Conservation (phyloP, 53 echinoderm and acorn worm species). For the Echinarachnius parma region DNA sequence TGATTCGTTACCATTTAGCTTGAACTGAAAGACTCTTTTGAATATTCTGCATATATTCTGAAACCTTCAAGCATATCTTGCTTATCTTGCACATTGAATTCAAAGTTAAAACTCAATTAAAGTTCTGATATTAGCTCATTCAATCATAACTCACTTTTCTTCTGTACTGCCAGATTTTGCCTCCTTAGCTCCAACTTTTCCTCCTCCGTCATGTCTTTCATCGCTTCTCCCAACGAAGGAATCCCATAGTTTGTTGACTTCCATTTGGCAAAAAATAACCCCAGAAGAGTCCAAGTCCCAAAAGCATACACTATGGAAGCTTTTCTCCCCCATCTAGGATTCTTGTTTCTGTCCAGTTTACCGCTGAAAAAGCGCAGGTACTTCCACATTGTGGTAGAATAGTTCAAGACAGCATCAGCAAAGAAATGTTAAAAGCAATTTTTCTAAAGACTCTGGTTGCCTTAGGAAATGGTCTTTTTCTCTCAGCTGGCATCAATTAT, state of each 20-base stretch:
- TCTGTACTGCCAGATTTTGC: conserved; percentile 1
- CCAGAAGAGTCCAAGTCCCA: conserved; percentile 58
- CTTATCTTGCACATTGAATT: too few species aligned
- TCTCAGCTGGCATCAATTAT: too few species aligned
- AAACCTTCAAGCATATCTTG: not conserved
- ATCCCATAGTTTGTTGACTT: not conserved
- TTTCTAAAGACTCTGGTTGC: too few species aligned
- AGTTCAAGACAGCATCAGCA: too few species aligned
- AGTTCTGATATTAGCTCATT: too few species aligned
- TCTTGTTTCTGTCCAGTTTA: conserved; percentile 28
- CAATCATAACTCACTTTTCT: conserved; percentile 30
- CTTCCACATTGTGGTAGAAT: conserved; percentile 15
- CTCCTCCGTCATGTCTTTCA: conserved; percentile 12
- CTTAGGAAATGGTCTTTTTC: too few species aligned
- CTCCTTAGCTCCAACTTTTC: conserved; percentile 16
- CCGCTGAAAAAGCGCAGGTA: conserved; percentile 4
- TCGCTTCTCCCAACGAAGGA: not conserved
- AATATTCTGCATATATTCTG: too few species aligned
- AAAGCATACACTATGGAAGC: conserved; percentile 49
- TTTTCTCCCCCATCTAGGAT: conserved; percentile 44
- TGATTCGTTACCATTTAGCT: too few species aligned
- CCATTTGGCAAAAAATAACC: conserved; percentile 44
- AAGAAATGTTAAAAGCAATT: too few species aligned
- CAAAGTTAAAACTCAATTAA: too few species aligned
- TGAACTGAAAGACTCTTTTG: too few species aligned